phyloP scores from a whole-genome alignment of 2,888 invertebrate genomes.

The Drosophila algonquin region DNA sequence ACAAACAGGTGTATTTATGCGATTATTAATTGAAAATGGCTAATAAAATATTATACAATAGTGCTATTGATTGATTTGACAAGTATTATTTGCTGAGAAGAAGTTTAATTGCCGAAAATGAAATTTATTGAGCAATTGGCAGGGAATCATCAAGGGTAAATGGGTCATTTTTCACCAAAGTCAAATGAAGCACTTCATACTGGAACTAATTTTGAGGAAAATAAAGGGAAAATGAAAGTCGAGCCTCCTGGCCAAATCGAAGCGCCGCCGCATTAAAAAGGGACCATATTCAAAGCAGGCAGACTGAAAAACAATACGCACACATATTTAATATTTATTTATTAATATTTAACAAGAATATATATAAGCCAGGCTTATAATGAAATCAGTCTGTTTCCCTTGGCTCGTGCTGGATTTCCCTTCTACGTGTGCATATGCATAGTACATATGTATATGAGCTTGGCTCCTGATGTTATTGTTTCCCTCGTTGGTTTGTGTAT shows the following conservation, averaged over 20 bases:
- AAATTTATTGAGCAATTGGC: no score
- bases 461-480: constrained; percentile 19
- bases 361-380: constrained; percentile 66
- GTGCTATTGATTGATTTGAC: neutral
- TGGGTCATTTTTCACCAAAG: no score
- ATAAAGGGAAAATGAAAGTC: no score
- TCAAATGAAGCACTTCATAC: neutral
- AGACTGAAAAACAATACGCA: constrained; percentile 44
- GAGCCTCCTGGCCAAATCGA: no score
- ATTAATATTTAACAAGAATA: constrained; percentile 81
- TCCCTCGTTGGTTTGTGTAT: neutral
- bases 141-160: no score
- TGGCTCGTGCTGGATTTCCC: constrained; percentile 12
- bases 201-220: neutral
- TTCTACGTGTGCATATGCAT: constrained; percentile 16
- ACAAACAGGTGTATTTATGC: neutral
- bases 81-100: no score
- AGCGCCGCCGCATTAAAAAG: neutral
- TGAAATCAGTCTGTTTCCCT: constrained; percentile 48
- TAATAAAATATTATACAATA: neutral
- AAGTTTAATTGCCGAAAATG: no score
- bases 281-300: constrained; percentile 6
- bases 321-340: constrained; percentile 77
- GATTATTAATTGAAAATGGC: no score
- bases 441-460: constrained; percentile 37